Base-by-base conservation (phyloP, 2,113 vertebrate genomes). In the Perca fluviatilis region DNA sequence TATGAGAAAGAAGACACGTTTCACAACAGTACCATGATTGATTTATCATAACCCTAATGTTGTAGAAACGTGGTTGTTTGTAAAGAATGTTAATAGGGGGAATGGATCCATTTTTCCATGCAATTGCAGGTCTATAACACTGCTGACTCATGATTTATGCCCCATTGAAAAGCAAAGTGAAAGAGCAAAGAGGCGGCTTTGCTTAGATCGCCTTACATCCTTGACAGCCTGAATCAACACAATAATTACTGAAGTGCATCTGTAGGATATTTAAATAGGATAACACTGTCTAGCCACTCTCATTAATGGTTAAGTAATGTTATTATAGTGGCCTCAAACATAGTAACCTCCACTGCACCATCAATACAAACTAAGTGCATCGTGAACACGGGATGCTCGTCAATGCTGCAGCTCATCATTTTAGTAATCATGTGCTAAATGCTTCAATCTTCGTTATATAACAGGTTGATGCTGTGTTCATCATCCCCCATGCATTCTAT, bases 81-180 rank as follows among this genome's bases (percentile, higher is more conserved):
- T 85, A 84, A 72, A 73, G 58, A 74, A 72, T 70, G 56, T 84
- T 79, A 60, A 86, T 84, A 11, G 18, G 6, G 36, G 18, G 69
- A 57, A 62, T 78, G 77, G 49, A 76, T 83, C 61, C 30, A 46
- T 85, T 88, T 43, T 84, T 79, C 79, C 27, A 13, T 74, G 72
- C 77, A 62, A 84, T 69, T 79, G 62, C 72, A n/a, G 57, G 11
- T 54, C 73, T 69, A 58, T 61, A 89, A 92, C 84, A 77, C 40
- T 90, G 92, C 94, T 93, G 94, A 94, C 78, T 94, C 91, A 93
- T 88, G 90, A 91, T 87, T 89, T 90, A 82, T 69, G 79, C 81
- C 61, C 61, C 54, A 43, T 86, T 11, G 11, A 73, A 73, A 72
- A 78, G 53, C 70, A 58, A 33, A 66, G 62, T 50, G 76, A 78